These are phyloP conservation scores for Arizona elegans DNA, from an alignment of 2,113 vertebrate genomes.

Conservation along the genomic window DNA sequence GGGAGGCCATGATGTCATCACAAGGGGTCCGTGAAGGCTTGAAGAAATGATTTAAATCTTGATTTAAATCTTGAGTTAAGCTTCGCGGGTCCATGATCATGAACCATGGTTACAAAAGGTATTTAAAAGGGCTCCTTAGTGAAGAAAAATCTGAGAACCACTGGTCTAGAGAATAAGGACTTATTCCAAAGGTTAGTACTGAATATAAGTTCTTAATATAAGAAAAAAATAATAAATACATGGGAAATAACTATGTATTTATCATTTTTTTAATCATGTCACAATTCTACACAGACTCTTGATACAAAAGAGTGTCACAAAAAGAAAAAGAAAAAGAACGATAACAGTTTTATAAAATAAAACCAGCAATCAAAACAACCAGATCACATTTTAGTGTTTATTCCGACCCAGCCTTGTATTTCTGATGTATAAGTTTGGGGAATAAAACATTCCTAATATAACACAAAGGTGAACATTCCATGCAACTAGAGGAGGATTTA, in stretches of 20 bases:
- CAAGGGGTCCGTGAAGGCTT: no score
- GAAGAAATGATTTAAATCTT: no score
- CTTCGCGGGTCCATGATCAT: no score
- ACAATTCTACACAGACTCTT: not conserved
- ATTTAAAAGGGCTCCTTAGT: no score
- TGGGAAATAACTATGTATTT: not conserved
- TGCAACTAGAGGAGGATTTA: not conserved
- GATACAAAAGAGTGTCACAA: no score
- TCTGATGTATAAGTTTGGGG: not conserved
- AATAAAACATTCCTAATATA: not conserved
- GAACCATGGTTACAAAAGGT: no score
- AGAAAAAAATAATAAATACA: not conserved
- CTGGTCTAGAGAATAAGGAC: not conserved
- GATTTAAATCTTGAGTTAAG: no score
- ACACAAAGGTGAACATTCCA: not conserved
- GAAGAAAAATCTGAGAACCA: no score
- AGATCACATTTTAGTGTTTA: not conserved
- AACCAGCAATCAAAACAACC: not conserved
- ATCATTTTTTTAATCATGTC: not conserved
- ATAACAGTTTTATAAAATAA: not conserved
- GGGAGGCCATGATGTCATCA: no score
- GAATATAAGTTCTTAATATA: not conserved
- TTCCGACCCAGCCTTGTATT: not conserved
- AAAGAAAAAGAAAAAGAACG: not conserved
- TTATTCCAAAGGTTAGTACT: not conserved